Evolutionary conservation across 2,797 vertebrate species (phyloP).

Genomic region (Ctenochaetus hawaiiensis): DNA sequence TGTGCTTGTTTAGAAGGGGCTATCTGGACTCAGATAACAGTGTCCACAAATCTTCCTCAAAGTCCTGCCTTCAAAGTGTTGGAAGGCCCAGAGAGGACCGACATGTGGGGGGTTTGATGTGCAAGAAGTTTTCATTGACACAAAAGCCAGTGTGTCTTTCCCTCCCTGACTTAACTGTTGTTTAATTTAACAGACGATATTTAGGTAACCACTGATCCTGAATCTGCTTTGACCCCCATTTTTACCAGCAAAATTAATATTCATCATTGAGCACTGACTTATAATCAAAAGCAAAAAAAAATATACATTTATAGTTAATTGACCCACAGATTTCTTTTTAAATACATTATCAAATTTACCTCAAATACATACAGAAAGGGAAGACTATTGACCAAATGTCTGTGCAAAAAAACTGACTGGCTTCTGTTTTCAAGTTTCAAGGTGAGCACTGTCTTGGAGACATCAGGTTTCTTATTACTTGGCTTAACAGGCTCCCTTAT

Average conservation of each 20-base stretch:
- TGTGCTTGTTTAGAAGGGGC: constrained; percentile 66
- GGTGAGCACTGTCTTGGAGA: constrained; percentile 84
- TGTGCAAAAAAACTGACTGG: constrained; percentile 60
- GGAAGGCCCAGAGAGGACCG: constrained; percentile 46
- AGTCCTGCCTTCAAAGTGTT: constrained; percentile 62
- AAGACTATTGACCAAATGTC: constrained; percentile 47
- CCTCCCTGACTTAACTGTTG: constrained; percentile 20
- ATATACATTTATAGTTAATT: not conserved
- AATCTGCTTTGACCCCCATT: constrained; percentile 1
- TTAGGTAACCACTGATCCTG: constrained; percentile 12
- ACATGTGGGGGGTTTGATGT: constrained; percentile 55
- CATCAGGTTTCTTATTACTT: constrained; percentile 87
- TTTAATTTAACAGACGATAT: constrained; percentile 36
- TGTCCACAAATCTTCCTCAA: constrained; percentile 61
- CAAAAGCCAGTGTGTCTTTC: constrained; percentile 34
- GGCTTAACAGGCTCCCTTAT: constrained; percentile 87
- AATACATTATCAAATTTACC: constrained; percentile 40
- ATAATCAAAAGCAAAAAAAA: constrained; percentile 10
- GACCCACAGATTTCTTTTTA: constrained; percentile 26
- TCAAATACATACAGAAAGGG: constrained; percentile 9
- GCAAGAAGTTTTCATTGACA: constrained; percentile 42
- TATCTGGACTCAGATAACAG: constrained; percentile 64
- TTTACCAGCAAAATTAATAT: not conserved
- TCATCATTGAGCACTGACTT: constrained; percentile 11
- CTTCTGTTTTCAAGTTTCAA: constrained; percentile 82